These are phyloP conservation scores for Tetramorium alpestre DNA, from an alignment of 1,140 invertebrate genomes.

Conservation along the genomic window DNA sequence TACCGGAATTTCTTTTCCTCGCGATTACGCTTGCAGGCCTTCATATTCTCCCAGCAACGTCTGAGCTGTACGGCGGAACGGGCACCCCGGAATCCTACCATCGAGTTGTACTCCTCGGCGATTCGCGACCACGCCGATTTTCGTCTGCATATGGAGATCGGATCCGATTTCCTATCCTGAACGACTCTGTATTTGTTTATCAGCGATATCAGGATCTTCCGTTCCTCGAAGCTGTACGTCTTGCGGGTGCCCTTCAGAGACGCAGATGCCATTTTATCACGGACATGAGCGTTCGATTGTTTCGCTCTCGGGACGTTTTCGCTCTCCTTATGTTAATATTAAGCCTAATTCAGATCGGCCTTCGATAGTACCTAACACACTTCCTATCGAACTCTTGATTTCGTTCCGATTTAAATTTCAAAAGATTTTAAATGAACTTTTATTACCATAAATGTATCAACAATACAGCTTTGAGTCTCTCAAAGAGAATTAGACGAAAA, in stretches of 20 bases:
- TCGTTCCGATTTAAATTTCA: too few relatives aligned
- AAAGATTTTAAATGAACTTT: too few relatives aligned
- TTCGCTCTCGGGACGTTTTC: not conserved
- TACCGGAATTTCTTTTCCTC: slow-evolving; percentile 71
- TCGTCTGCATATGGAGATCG: slow-evolving; percentile 71
- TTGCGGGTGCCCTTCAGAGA: slow-evolving; percentile 75
- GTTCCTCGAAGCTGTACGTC: slow-evolving; percentile 78
- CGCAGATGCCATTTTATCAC: slow-evolving; percentile 73
- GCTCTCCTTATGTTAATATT: slow-evolving; percentile 14
- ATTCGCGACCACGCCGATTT: slow-evolving; percentile 75
- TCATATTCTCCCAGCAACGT: slow-evolving; percentile 80
- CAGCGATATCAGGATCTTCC: slow-evolving; percentile 73
- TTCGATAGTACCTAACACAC: not conserved
- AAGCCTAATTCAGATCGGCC: slow-evolving; percentile 21
- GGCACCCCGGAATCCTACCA: slow-evolving; percentile 68
- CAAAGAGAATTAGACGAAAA: too few relatives aligned
- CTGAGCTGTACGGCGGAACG: slow-evolving; percentile 73
- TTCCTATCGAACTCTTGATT: too few relatives aligned
- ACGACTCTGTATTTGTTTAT: slow-evolving; percentile 75
- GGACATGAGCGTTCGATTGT: slow-evolving; percentile 39
- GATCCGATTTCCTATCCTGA: slow-evolving; percentile 71
- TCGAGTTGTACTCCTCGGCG: slow-evolving; percentile 74
- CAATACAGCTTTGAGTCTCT: too few relatives aligned
- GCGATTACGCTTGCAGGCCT: slow-evolving; percentile 75
- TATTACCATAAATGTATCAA: too few relatives aligned